Conservation (phyloP, 2,888 invertebrate genomes). For the Siphlonurus alternatus region DNA sequence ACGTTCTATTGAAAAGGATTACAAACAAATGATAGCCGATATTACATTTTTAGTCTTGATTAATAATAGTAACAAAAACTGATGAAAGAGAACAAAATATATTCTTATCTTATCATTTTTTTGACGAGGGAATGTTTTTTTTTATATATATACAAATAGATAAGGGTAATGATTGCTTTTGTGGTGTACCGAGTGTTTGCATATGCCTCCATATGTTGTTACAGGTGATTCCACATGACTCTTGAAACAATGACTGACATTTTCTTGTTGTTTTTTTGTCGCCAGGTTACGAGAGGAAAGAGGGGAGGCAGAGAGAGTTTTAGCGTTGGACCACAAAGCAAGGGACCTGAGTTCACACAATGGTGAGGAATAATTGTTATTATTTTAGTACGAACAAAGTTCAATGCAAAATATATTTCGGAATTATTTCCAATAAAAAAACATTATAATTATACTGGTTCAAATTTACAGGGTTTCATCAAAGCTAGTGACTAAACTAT, state of each 20-base stretch:
- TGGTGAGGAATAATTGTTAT: conserved; percentile 37
- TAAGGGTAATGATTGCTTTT: too few relatives aligned
- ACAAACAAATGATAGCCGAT: not conserved
- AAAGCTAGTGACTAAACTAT: too few relatives aligned
- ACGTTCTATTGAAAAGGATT: not conserved
- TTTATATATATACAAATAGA: not conserved
- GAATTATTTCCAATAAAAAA: too few relatives aligned
- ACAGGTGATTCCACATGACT: not conserved
- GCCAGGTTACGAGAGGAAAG: conserved; percentile 75
- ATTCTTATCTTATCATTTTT: not conserved
- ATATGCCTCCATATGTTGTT: not conserved
- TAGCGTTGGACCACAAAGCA: conserved; percentile 66
- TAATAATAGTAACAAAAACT: not conserved
- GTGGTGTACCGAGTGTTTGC: not conserved
- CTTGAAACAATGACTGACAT: not conserved
- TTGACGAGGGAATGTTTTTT: not conserved
- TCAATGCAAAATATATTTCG: too few relatives aligned
- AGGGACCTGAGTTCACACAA: conserved; percentile 75
- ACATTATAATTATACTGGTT: too few relatives aligned
- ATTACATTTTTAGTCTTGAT: not conserved
- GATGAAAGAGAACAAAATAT: too few relatives aligned
- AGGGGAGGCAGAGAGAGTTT: conserved; percentile 64
- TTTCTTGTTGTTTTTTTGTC: conserved; percentile 24
- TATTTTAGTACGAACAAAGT: too few relatives aligned
- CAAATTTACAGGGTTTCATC: too few relatives aligned